A percentile compares a stretch with the other conserved stretches of the same genome.
These are phyloP conservation scores for Acheta domesticus DNA, from an alignment of 2,888 invertebrate species.

Conservation along the genomic window DNA sequence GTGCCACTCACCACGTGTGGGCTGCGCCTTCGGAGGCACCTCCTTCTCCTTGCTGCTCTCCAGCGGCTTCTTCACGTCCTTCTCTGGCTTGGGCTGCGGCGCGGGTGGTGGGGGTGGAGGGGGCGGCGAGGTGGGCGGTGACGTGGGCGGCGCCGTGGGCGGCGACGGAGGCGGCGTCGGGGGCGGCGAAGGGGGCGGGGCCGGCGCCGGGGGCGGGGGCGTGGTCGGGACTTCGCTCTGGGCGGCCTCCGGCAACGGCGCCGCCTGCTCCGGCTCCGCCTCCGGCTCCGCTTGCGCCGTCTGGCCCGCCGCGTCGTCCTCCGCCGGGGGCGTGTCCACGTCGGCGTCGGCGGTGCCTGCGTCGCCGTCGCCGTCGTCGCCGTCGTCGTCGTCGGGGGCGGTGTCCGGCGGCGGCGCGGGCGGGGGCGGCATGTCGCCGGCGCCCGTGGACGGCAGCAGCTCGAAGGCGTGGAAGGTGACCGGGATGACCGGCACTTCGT, in stretches of 20 bases:
- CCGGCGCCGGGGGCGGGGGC: background rate
- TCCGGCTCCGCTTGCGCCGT: background rate
- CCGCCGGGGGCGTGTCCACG: background rate
- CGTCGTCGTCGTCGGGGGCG: background rate
- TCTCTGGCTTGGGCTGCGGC: background rate
- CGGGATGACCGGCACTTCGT: background rate
- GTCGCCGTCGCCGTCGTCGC: background rate
- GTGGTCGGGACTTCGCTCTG: background rate
- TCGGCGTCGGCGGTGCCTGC: background rate
- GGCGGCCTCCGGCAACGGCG: background rate
- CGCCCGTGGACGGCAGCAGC: background rate
- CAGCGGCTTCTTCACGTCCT: background rate
- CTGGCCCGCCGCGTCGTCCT: background rate
- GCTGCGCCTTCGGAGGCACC: constrained; percentile 42
- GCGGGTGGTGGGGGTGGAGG: background rate
- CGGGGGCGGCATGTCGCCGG: background rate
- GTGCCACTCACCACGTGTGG: background rate
- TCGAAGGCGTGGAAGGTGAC: constrained; percentile 9
- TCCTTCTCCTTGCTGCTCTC: constrained; percentile 44
- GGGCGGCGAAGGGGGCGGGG: background rate
- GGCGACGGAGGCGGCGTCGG: background rate
- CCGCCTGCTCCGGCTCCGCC: background rate
- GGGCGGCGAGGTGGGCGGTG: background rate
- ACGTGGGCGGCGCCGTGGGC: background rate
- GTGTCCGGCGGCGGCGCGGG: background rate